Evolutionary conservation across 1,140 invertebrate species (phyloP), one percentile per base, ranked within the genome.

Genomic region (Orussus abietinus): DNA sequence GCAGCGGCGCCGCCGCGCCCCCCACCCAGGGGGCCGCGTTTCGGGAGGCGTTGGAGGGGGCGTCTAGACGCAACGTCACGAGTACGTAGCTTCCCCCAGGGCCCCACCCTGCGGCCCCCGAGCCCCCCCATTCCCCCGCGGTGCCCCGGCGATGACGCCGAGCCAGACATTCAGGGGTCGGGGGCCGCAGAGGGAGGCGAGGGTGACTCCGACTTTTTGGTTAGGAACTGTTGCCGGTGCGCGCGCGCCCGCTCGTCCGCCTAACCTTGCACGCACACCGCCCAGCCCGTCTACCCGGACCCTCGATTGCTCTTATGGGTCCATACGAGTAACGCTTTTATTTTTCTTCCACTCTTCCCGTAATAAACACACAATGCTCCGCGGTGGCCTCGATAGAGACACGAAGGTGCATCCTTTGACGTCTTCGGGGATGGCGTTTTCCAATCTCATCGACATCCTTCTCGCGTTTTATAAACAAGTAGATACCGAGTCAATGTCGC

Each of bases 61-160:
- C 60, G 68, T 71, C 68, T 71, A 71, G 68, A 71, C 68, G 66
- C 64, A 71, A 69, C 68, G 68, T 70, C 67, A 70, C 67, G 63
- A 68, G 65, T 69, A 68, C 64, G 58, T 66, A 64, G 49, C 49
- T 45, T 53, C 61, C 56, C 56, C 55, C 55, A 49, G n/a, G n/a
- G n/a, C n/a, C 55, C 55, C 53, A 47, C 51, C 49, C 52, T 42
- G 52, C 51, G 41, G 45, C 38, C 42, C 35, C 45, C 33, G 42
- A 26, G 30, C 30, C 42, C 29, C 39, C 45, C 43, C 40, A 45
- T 32, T 42, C 47, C 34, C 36, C 49, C 40, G 11, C 47, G 55
- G 58, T 53, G 45, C 57, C 52, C 14, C 49, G 35, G 53, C 59
- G 64, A 64, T 66, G 62, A 63, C 53, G 60, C 58, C 59, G 60